Percentiles rank a stretch among this genome's conserved stretches.
These are phyloP conservation scores for Bombus huntii DNA, from an alignment of 1,140 invertebrate genomes.

Conservation along the genomic window DNA sequence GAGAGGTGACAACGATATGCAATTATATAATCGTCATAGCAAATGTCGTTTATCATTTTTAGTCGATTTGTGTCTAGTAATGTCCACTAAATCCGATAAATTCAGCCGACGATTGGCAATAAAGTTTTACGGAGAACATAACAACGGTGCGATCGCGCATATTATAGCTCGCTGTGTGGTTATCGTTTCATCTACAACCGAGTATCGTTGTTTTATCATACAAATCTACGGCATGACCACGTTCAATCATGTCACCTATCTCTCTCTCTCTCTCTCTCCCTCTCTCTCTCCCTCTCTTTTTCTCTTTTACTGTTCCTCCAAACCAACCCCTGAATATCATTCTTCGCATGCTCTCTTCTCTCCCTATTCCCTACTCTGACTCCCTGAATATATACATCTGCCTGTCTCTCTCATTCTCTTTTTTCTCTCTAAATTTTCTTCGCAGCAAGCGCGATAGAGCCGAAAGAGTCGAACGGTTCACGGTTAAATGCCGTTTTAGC, in stretches of 20 bases:
- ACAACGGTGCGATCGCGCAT: background rate
- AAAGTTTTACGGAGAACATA: conserved; percentile 33
- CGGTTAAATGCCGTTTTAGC: conserved; percentile 67
- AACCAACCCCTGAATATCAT: conserved; percentile 1
- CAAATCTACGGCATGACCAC: conserved; percentile 17
- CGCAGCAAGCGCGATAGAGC: conserved; percentile 55
- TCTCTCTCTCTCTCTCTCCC: background rate
- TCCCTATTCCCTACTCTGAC: background rate
- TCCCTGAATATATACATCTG: conserved; percentile 8
- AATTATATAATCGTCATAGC: conserved; percentile 24
- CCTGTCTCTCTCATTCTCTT: conserved; percentile 34
- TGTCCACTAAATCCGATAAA: conserved; percentile 40
- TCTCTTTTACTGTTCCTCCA: background rate
- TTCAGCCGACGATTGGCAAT: conserved; percentile 38
- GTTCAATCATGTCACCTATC: conserved; percentile 51
- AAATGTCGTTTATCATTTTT: conserved; percentile 24
- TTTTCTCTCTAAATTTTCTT: conserved; percentile 66
- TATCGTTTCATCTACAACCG: conserved; percentile 47
- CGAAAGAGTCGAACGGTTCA: conserved; percentile 66
- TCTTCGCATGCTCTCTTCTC: background rate
- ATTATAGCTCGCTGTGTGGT: conserved; percentile 5
- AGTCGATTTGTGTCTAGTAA: conserved; percentile 18
- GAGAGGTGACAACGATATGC: background rate
- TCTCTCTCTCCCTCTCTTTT: background rate
- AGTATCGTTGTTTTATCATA: conserved; percentile 39